These are phyloP conservation scores for Bufo gargarizans DNA, from an alignment of 2,113 vertebrate genomes.

Conservation along the genomic window DNA sequence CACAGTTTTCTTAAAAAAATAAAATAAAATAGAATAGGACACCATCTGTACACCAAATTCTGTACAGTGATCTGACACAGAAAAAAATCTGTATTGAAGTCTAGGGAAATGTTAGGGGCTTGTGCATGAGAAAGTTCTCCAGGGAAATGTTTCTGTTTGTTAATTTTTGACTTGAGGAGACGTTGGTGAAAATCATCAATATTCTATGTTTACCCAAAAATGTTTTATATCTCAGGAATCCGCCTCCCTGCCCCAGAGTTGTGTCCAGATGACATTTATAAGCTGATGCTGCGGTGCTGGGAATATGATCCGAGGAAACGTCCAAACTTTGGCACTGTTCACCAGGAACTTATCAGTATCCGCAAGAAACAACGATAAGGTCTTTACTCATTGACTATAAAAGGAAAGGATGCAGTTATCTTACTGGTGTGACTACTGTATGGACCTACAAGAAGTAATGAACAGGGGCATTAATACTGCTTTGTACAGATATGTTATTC, in stretches of 20 bases:
- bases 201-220: neutral
- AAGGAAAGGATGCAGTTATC: neutral
- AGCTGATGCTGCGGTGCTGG: slow-evolving; percentile 91
- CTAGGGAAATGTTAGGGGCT: neutral
- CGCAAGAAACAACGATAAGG: slow-evolving; percentile 67
- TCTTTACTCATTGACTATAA: neutral
- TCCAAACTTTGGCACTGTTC: slow-evolving; percentile 80
- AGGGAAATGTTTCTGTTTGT: neutral
- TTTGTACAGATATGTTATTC: neutral
- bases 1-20: too few relatives aligned
- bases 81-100: neutral
- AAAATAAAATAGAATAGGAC: too few relatives aligned
- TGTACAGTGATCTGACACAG: neutral
- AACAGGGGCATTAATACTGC: neutral
- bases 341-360: slow-evolving; percentile 76
- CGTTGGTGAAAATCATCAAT: neutral
- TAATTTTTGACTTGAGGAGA: neutral
- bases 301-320: slow-evolving; percentile 82
- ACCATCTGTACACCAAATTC: neutral
- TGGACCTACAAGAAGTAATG: neutral
- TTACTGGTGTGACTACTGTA: neutral
- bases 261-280: slow-evolving; percentile 84
- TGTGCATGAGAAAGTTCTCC: neutral
- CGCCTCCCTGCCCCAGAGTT: slow-evolving; percentile 79
- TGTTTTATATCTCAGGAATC: slow-evolving; percentile 72